Evolutionary conservation across 2,113 vertebrate species (phyloP).

Genomic region (Scartelaos histophorus): DNA sequence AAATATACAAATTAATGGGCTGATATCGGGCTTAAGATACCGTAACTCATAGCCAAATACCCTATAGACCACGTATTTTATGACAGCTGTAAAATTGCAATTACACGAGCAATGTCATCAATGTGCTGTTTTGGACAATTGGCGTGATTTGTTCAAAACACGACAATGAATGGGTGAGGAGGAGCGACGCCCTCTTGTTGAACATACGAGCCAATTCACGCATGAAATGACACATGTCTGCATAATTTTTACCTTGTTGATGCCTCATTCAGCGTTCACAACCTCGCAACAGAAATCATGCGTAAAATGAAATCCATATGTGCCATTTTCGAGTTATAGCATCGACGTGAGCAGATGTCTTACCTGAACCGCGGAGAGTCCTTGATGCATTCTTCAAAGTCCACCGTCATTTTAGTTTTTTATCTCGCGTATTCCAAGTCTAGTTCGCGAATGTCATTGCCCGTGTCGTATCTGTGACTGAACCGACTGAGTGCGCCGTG

Average conservation of each 20-base stretch:
- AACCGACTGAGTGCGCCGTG: conserved; percentile 32
- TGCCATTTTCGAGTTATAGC: conserved; percentile 29
- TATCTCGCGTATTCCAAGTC: conserved; percentile 54
- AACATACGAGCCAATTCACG: conserved; percentile 24
- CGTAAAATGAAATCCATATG: conserved; percentile 36
- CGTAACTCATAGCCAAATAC: background rate
- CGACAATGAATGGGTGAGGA: background rate
- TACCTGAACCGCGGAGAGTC: conserved; percentile 96
- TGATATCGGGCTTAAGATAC: background rate
- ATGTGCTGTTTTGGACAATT: background rate
- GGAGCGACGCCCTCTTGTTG: conserved; percentile 21
- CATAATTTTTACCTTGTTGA: conserved; percentile 33
- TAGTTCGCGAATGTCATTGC: conserved; percentile 68
- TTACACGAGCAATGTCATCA: too few species aligned
- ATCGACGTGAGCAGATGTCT: conserved; percentile 10
- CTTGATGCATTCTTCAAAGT: conserved; percentile 96
- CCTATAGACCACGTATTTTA: background rate
- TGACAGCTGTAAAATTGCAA: background rate
- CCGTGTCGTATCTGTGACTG: conserved; percentile 47
- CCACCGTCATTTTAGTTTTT: conserved; percentile 88
- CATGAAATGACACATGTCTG: conserved; percentile 16
- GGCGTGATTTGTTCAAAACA: background rate
- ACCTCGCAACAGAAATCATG: conserved; percentile 3
- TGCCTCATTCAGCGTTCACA: background rate
- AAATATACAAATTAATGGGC: background rate